Evolutionary conservation across 2,797 vertebrate species (phyloP), one percentile per base, ranked within the genome.

Genomic region (Acanthurus lineatus): DNA sequence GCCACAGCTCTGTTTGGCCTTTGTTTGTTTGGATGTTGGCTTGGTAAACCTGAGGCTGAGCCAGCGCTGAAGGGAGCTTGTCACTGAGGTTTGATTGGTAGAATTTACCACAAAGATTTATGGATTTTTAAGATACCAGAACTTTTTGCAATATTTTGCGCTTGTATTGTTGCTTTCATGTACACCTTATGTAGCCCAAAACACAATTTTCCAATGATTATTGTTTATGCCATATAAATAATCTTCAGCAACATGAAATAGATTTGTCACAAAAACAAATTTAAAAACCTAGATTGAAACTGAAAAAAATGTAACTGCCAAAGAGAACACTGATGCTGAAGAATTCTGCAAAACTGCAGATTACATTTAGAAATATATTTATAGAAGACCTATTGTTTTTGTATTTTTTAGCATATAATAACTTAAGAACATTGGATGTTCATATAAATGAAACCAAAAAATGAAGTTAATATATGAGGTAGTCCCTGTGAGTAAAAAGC

Each of bases 41-140:
- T 73, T 32, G 44, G 35, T 53, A 70, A 76, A 53, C 17, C 32
- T 59, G 67, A 64, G 48, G 35, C 63, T 69, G 25, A 59, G 58
- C 68, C 40, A 76, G 14, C 38, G 20, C 63, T 51, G 51, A 65
- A 28, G 65, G 49, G 58, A 73, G 38, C 45, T 35, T 38, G 22
- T 63, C 48, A 70, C 65, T 60, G 15, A 20, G 2, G 19, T 42
- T 58, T 38, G 59, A 67, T 65, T 76, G 19, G 57, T 15, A 22
- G 52, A 4, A 56, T 35, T 47, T 10, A 60, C 6, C n/a, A 54
- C 17, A 9, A 44, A 20, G 16, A 15, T 2, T 52, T 44, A 19
- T 48, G 42, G 9, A 64, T 64, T 59, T 59, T 10, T 3, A 77
- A 62, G 25, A 11, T 17, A 16, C 32, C 2, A 12, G 38, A 44